Percentiles rank a stretch among this genome's conserved stretches.
phyloP scores from a whole-genome alignment of 2,888 invertebrate species.

The Tribolium freemani region DNA sequence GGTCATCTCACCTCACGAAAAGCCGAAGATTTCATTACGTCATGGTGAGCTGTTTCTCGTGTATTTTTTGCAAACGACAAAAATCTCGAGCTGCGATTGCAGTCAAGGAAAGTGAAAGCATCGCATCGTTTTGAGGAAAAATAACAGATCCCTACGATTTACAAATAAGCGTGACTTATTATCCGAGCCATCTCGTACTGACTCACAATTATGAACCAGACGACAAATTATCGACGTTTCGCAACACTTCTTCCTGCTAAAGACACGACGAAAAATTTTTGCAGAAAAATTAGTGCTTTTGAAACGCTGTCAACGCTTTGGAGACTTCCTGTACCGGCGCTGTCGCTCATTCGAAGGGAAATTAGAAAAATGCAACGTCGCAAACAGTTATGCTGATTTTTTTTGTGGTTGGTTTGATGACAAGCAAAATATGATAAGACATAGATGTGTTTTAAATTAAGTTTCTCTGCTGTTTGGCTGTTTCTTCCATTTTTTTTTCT shows the following conservation, averaged over 20 bases:
- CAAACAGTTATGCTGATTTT: no score
- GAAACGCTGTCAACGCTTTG: no score
- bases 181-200: conserved; percentile 30
- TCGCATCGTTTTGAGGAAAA: conserved; percentile 17
- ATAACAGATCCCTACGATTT: conserved; percentile 30
- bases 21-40: conserved; percentile 17
- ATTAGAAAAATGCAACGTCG: no score
- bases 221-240: conserved; percentile 14
- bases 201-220: conserved; percentile 20
- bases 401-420: no score
- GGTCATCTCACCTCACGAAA: conserved; percentile 9
- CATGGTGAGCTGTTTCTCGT: neutral
- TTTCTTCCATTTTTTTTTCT: no score
- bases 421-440: no score
- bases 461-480: no score
- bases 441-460: no score
- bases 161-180: conserved; percentile 41
- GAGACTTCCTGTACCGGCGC: no score
- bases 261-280: no score
- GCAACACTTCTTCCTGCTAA: neutral
- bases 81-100: conserved; percentile 24
- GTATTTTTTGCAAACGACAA: conserved; percentile 21
- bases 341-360: no score
- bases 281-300: no score
- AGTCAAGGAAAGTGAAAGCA: conserved; percentile 38